phyloP scores from a whole-genome alignment of 2,113 vertebrate genomes.

The Carettochelys insculpta region DNA sequence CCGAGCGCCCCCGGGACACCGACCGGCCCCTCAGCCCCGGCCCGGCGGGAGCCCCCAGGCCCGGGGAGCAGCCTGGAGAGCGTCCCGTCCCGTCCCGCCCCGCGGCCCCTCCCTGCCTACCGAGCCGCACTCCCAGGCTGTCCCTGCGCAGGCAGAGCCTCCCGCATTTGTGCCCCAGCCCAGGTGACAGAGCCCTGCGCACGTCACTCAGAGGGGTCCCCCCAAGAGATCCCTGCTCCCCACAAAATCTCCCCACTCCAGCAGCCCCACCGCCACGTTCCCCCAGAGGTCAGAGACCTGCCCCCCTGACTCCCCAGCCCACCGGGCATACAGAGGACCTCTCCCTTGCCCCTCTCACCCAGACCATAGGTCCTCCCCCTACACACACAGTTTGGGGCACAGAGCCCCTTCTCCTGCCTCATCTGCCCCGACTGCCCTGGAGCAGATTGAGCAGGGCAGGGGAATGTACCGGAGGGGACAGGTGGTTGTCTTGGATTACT shows the following conservation, averaged over 20 bases:
- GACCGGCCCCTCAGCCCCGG: no score
- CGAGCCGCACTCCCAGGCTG: not conserved
- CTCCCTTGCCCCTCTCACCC: not conserved
- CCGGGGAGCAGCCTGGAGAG: not conserved
- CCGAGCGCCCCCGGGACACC: not conserved
- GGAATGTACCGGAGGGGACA: not conserved
- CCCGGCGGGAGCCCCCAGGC: not conserved
- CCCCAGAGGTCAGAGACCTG: not conserved
- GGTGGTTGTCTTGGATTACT: slow-evolving; percentile 22
- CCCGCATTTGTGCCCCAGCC: not conserved
- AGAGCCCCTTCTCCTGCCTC: not conserved
- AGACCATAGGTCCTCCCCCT: not conserved
- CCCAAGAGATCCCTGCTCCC: not conserved
- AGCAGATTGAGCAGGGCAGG: not conserved
- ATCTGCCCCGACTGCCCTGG: no score
- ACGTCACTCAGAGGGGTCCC: not conserved
- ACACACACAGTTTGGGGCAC: not conserved
- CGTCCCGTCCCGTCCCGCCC: no score
- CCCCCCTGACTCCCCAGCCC: not conserved
- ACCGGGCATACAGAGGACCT: not conserved
- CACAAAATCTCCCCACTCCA: no score
- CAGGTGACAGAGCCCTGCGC: not conserved
- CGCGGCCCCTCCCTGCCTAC: not conserved
- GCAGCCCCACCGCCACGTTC: not conserved
- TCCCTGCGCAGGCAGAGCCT: not conserved